Percentiles rank a stretch among this genome's conserved stretches.
Evolutionary conservation across 2,888 invertebrate species (phyloP).

Genomic region (Calameuta idolon): DNA sequence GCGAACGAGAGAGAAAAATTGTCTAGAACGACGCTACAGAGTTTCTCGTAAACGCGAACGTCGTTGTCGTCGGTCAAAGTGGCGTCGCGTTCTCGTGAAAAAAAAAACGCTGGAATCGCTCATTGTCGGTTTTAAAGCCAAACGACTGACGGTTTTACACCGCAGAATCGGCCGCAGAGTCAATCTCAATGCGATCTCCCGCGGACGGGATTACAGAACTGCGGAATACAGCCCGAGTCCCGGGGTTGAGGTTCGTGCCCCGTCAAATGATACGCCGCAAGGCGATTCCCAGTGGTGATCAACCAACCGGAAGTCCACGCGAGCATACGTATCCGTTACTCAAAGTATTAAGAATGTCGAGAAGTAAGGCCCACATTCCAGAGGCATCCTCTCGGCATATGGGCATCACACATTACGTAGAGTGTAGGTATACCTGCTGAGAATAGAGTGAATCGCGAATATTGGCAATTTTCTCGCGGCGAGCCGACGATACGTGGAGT

Average conservation of each 20-base stretch:
- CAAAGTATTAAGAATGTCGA: neutral
- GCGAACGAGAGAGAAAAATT: constrained; percentile 22
- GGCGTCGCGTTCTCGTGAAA: neutral
- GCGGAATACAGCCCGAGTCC: constrained; percentile 27
- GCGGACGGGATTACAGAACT: constrained; percentile 39
- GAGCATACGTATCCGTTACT: neutral
- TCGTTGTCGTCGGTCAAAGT: neutral
- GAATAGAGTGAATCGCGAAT: neutral
- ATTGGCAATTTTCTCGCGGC: neutral
- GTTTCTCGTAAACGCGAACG: neutral
- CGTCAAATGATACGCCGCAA: constrained; percentile 39
- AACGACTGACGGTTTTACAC: constrained; percentile 10
- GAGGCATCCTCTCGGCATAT: neutral
- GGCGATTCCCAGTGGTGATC: constrained; percentile 15
- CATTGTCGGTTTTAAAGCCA: constrained; percentile 10
- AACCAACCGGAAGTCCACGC: constrained; percentile 22
- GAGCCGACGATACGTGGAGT: neutral
- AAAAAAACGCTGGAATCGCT: constrained; percentile 4
- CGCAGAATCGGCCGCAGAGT: constrained; percentile 22
- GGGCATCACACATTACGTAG: neutral
- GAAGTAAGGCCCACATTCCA: neutral
- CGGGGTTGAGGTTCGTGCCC: constrained; percentile 37
- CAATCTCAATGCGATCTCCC: constrained; percentile 24
- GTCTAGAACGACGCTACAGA: constrained; percentile 27
- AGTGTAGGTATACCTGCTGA: neutral